Percentiles rank a stretch among this genome's conserved stretches.
These are phyloP conservation scores for Drosophila sulfurigaster DNA, from an alignment of 1,140 invertebrate species.

Conservation along the genomic window DNA sequence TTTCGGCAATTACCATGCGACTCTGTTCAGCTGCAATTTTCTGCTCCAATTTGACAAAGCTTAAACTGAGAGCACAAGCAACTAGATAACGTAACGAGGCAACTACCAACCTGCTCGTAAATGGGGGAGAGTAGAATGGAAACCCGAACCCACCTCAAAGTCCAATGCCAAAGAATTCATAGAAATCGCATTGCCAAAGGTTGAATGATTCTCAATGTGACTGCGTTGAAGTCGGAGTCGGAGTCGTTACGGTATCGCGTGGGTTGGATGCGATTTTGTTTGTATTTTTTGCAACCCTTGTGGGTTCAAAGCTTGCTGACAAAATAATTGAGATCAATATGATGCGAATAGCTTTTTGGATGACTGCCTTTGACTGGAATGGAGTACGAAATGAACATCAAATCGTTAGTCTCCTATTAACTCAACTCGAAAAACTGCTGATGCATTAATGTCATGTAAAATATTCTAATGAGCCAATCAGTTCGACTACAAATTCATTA, in stretches of 20 bases:
- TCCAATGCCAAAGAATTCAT: conserved; percentile 24
- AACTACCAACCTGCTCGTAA: not conserved
- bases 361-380: conserved; percentile 30
- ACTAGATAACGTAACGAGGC: conserved; percentile 15
- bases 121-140: conserved; percentile 2
- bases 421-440: not conserved
- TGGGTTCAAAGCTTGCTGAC: conserved; percentile 43
- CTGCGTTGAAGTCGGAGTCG: not conserved
- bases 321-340: conserved; percentile 69
- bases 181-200: not conserved
- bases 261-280: not conserved
- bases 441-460: no score
- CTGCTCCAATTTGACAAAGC: conserved; percentile 24
- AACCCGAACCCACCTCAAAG: conserved; percentile 31
- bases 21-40: conserved; percentile 24
- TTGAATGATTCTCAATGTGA: not conserved
- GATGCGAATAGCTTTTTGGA: conserved; percentile 37
- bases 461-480: no score
- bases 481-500: no score
- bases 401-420: conserved; percentile 40
- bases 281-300: conserved; percentile 5
- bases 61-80: not conserved
- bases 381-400: conserved; percentile 14
- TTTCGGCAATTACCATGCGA: conserved; percentile 18
- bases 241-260: not conserved